Evolutionary conservation across 2,113 vertebrate genomes (phyloP).

Genomic region (Rafetus swinhoei): DNA sequence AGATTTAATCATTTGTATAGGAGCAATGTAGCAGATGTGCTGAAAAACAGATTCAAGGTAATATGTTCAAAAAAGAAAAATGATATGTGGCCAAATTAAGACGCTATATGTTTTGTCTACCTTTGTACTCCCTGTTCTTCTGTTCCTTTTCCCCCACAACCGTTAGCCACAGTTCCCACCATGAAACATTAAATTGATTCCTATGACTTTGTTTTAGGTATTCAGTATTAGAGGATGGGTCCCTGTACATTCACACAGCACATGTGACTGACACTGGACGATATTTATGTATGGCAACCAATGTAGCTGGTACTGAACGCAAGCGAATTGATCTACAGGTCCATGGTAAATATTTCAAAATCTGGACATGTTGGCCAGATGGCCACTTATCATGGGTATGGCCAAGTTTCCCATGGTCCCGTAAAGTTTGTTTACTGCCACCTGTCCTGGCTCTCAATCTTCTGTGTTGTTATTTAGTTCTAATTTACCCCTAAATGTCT

Average conservation of each 20-base stretch:
- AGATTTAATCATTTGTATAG: background rate
- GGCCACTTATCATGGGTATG: too few relatives aligned
- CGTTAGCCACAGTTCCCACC: background rate
- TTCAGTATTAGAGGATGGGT: constrained; percentile 84
- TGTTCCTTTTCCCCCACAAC: background rate
- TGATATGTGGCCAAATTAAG: background rate
- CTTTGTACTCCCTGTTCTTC: background rate
- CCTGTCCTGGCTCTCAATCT: too few relatives aligned
- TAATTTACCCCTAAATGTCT: too few relatives aligned
- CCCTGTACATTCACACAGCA: constrained; percentile 85
- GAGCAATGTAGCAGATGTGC: background rate
- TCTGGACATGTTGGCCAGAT: background rate
- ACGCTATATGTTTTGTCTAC: accelerated
- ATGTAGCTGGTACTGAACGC: constrained; percentile 88
- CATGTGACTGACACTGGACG: constrained; percentile 88
- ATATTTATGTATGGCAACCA: constrained; percentile 94
- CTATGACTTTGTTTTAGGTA: constrained; percentile 78
- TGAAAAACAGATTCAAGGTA: background rate
- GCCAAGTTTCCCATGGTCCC: too few relatives aligned
- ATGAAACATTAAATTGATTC: accelerated
- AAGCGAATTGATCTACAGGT: constrained; percentile 89
- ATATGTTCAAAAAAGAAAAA: background rate
- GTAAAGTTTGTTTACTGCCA: too few relatives aligned
- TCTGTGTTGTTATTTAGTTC: too few relatives aligned
- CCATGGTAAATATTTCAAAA: constrained; percentile 79